Evolutionary conservation across 2,888 invertebrate species (phyloP).

Genomic region (Cerceris ruficornis): DNA sequence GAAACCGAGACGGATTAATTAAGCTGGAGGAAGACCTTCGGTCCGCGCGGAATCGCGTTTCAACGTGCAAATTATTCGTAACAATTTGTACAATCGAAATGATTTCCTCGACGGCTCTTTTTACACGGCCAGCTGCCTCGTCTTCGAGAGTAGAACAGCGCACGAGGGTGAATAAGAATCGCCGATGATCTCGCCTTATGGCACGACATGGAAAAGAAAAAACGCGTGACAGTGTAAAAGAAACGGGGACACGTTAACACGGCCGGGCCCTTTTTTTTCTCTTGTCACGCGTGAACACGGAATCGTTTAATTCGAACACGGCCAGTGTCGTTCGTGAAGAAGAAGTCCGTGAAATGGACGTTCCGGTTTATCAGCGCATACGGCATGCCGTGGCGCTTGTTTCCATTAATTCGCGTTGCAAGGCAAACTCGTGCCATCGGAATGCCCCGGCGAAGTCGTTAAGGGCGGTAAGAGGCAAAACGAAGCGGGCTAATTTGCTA

Average conservation of each 20-base stretch:
- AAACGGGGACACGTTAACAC: slow-evolving; percentile 29
- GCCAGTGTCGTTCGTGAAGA: slow-evolving; percentile 40
- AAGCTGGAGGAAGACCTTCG: neutral
- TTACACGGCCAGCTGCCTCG: no score
- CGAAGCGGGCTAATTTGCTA: slow-evolving; percentile 58
- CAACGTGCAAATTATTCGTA: no score
- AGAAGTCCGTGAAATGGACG: slow-evolving; percentile 65
- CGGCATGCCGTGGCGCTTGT: slow-evolving; percentile 67
- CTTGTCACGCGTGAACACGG: slow-evolving; percentile 52
- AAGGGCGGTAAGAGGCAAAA: slow-evolving; percentile 50
- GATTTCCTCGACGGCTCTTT: no score
- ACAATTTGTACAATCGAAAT: no score
- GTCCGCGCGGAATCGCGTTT: no score
- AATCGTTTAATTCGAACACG: slow-evolving; percentile 63
- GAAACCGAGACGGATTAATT: slow-evolving; percentile 16
- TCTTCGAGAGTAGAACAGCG: no score
- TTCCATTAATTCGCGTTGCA: slow-evolving; percentile 77
- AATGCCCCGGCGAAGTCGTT: slow-evolving; percentile 72
- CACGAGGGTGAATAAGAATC: no score
- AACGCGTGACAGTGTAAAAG: neutral
- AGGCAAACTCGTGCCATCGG: slow-evolving; percentile 70
- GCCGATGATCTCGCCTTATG: no score
- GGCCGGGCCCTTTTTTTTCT: slow-evolving; percentile 13
- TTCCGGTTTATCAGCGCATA: slow-evolving; percentile 74
- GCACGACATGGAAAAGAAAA: no score